Base-by-base conservation (phyloP, 2,797 vertebrate genomes). In the Rhinichthys osculus region DNA sequence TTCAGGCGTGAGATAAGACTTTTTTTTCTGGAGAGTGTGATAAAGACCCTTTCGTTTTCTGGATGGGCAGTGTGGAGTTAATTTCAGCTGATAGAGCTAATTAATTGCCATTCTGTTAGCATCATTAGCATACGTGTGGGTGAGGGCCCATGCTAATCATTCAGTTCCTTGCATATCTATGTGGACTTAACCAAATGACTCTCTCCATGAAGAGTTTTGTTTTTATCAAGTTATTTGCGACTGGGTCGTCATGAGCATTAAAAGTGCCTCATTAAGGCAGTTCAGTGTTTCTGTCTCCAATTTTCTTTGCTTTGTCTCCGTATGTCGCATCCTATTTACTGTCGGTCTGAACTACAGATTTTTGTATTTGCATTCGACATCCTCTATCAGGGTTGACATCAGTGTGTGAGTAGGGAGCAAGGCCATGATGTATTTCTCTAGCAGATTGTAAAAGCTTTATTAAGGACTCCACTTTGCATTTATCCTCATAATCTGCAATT, bases 111-210 rank as follows among this genome's bases (percentile, higher is more conserved):
- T 89, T 85, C 86, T 74, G 77, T 90, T 90, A 87, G 78, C 79
- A 57, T 87, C 86, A 87, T 90, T 90, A 88, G 86, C 79, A 87
- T 90, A 80, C 40, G 59, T 33, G 87, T 47, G 66, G 88, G 66
- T 86, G 76, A 87, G 54, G 71, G 77, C 86, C 77, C 88, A 89
- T 87, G 74, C 89, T 90, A 88, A 90, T 90, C 86, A 78, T 70
- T 81, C 82, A 78, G 89, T 89, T 90, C 80, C 67, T 57, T 80
- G 64, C 80, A 82, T 83, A 82, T 86, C 89, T 87, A 82, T 50
- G 57, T 59, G 86, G 89, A 87, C 79, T 89, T 89, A 79, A 80
- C 52, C 87, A 84, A 90, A 89, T 89, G 78, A 84, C 86, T 81
- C 83, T 84, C 78, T 73, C 70, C 64, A 78, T 72, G 86, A 62